Percentiles rank a stretch among this genome's conserved stretches.
phyloP scores from a whole-genome alignment of 2,113 vertebrate genomes.

The Rynchops niger region DNA sequence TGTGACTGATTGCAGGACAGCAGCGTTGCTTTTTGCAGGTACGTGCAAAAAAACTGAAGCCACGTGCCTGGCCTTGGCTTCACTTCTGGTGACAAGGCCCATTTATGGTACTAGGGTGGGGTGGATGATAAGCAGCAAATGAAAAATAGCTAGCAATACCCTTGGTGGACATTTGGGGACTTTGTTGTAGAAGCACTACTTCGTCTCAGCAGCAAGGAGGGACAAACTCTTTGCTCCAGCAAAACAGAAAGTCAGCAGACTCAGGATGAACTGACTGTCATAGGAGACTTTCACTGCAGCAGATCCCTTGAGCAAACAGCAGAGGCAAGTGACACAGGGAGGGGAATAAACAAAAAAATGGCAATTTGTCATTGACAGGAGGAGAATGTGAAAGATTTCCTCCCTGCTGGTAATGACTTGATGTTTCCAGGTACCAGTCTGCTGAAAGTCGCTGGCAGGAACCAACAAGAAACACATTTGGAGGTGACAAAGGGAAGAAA shows the following conservation, averaged over 20 bases:
- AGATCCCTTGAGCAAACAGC: neutral
- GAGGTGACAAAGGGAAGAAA: neutral
- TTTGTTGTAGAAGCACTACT: neutral
- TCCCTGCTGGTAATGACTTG: neutral
- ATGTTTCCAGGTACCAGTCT: neutral
- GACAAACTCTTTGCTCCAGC: neutral
- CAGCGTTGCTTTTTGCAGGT: neutral
- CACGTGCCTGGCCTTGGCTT: neutral
- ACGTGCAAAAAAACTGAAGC: too few relatives aligned
- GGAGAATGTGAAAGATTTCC: slow-evolving; percentile 4
- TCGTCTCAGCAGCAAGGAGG: neutral
- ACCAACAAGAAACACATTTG: neutral
- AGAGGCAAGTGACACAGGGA: neutral
- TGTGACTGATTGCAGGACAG: neutral
- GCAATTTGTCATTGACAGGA: neutral
- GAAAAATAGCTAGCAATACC: neutral
- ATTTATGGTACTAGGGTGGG: neutral
- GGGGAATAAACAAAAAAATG: neutral
- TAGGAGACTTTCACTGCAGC: neutral
- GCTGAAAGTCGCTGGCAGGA: neutral
- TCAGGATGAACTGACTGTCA: neutral
- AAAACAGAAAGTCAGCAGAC: neutral
- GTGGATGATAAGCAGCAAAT: neutral
- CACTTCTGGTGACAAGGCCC: neutral
- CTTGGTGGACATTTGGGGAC: neutral